Percentiles rank a stretch among this genome's conserved stretches.
These are phyloP conservation scores for Adoxophyes honmai DNA, from an alignment of 1,140 invertebrate species.

Conservation along the genomic window DNA sequence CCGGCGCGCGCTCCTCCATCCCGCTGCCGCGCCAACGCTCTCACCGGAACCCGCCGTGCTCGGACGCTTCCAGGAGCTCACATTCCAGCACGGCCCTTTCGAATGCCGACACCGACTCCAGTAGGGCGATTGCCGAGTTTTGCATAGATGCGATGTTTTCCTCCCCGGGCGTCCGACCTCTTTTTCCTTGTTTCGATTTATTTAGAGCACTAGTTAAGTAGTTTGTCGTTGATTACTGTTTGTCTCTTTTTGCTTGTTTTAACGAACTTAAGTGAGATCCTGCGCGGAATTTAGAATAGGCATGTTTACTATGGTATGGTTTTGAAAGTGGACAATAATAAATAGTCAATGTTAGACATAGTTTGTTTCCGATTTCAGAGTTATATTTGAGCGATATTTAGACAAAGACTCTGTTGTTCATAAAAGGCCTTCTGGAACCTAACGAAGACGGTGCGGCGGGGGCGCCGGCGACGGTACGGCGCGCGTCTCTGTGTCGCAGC, in stretches of 20 bases:
- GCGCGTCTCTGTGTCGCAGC: too few species aligned
- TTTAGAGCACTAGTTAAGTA: too few species aligned
- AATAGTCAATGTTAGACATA: neutral
- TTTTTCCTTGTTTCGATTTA: too few species aligned
- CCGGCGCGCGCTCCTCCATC: constrained; percentile 66
- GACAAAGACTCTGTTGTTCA: too few species aligned
- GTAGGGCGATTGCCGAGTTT: constrained; percentile 69
- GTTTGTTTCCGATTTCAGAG: too few species aligned
- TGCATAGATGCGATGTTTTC: constrained; percentile 65
- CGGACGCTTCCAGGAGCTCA: constrained; percentile 64
- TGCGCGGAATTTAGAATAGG: constrained; percentile 10
- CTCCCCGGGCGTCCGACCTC: constrained; percentile 22
- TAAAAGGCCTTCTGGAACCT: too few species aligned
- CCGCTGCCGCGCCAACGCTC: constrained; percentile 64
- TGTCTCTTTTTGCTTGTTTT: constrained; percentile 25
- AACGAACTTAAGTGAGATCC: neutral
- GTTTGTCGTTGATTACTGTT: constrained; percentile 27
- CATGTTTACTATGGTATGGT: constrained; percentile 71
- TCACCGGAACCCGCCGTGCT: constrained; percentile 71
- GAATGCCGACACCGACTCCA: constrained; percentile 66
- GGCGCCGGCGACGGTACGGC: too few species aligned
- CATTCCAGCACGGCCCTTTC: constrained; percentile 67
- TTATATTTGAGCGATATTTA: too few species aligned
- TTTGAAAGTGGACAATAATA: constrained; percentile 21
- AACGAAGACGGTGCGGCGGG: too few species aligned